Base-by-base conservation (phyloP, 2,888 invertebrate species). In the Bruchidius siliquastri region DNA sequence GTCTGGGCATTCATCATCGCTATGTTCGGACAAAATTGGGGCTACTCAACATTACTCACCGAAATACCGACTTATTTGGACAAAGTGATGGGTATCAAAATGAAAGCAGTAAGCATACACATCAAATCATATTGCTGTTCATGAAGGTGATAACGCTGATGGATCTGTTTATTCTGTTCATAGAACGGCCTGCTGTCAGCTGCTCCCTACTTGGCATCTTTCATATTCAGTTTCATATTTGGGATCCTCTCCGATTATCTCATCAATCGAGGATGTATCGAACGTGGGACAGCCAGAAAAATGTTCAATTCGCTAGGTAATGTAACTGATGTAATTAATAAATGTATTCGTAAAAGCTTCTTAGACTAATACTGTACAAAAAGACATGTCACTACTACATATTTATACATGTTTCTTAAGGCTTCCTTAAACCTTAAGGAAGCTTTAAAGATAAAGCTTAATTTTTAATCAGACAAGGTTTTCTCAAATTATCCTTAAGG, bases 201-300 rank as follows among this genome's bases (percentile, higher is more conserved):
- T 0, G 83, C 93, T 21, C 94, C 94, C 0, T 95, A 95, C 83
- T 84, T 94, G 21, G 89, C 90, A 0, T 92, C 94, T 87, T 94
- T 92, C 88, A 76, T 92, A 20, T 84, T 93, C 70, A 92, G 93
- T 79, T 92, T 94, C 80, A 88, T 92, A 0, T 90, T 93, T 85
- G 93, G 94, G 0, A 89, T 88, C 66, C 81, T 91, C 71, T 91
- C 93, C 0, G 93, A 94, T 80, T 84, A 88, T 74, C 83, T 91
- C 0, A 88, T 91, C 22, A 88, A 87, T 49, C 88, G 85, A n/a
- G 76, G 78, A 2, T 77, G 76, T 20, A 32, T 80, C 13, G 76
- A 79, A 0, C 77, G 81, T 18, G 86, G 88, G 0, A 75, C 75
- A 8, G 73, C 77, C 0, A 79, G 82, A 72, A 93, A 93, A 85